Evolutionary conservation across 2,797 vertebrate genomes (phyloP).

Genomic region (Sebastes hubbsi): DNA sequence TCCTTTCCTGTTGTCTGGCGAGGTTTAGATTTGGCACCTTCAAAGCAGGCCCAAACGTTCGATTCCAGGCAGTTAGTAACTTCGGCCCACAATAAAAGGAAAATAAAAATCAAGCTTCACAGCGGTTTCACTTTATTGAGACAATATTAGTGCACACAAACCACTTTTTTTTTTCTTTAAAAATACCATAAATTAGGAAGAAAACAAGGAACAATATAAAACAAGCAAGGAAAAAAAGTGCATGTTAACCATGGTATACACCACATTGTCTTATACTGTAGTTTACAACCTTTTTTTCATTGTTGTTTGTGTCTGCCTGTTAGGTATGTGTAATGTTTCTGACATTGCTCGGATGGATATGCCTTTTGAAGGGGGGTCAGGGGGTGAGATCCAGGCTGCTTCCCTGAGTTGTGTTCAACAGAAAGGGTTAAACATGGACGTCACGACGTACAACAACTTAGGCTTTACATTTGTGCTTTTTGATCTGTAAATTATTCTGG

Average conservation of each 20-base stretch:
- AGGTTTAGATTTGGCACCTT: constrained; percentile 39
- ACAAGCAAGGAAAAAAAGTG: constrained; percentile 80
- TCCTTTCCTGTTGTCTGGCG: constrained; percentile 30
- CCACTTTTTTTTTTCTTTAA: constrained; percentile 71
- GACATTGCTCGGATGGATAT: constrained; percentile 71
- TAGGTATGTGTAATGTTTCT: constrained; percentile 59
- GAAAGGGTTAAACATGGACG: constrained; percentile 42
- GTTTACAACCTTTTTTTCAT: constrained; percentile 74
- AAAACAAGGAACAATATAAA: constrained; percentile 80
- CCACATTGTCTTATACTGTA: constrained; percentile 76
- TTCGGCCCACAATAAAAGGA: constrained; percentile 56
- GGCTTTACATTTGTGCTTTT: constrained; percentile 72
- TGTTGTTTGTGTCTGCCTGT: constrained; percentile 65
- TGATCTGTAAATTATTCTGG: constrained; percentile 41
- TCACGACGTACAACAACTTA: constrained; percentile 27
- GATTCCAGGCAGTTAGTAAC: constrained; percentile 59
- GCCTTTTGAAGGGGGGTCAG: constrained; percentile 35
- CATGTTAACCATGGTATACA: constrained; percentile 78
- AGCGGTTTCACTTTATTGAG: constrained; percentile 78
- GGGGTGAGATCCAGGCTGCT: constrained; percentile 87
- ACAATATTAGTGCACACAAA: constrained; percentile 83
- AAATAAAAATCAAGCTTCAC: constrained; percentile 75
- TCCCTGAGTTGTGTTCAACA: constrained; percentile 82
- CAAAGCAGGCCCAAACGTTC: constrained; percentile 16
- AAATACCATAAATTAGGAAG: constrained; percentile 80